Evolutionary conservation across 1,140 invertebrate genomes (phyloP).

Genomic region (Chlorops oryzae): DNA sequence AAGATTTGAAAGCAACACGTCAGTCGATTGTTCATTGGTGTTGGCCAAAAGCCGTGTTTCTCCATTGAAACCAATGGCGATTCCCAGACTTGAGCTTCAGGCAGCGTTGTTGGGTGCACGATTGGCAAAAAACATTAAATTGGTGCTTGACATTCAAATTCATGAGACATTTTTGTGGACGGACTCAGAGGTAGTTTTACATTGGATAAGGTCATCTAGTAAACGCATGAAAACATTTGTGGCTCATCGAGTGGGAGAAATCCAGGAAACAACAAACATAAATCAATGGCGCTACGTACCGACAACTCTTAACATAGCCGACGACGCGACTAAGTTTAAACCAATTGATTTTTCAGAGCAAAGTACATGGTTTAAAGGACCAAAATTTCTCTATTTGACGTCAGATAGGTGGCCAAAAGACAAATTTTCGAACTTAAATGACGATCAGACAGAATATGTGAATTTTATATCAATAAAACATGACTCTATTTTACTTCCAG

Average conservation of each 20-base stretch:
- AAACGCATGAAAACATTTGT: conserved; percentile 21
- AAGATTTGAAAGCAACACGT: background rate
- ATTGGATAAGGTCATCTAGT: conserved; percentile 7
- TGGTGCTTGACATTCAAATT: background rate
- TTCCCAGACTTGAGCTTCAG: conserved; percentile 10
- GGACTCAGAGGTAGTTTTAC: conserved; percentile 3
- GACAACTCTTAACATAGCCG: conserved; percentile 26
- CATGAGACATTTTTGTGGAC: conserved; percentile 2
- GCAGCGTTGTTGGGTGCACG: too few relatives aligned
- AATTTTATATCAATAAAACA: too few relatives aligned
- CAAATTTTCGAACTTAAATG: too few relatives aligned
- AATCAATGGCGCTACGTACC: conserved; percentile 28
- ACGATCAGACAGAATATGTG: too few relatives aligned
- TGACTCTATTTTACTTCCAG: conserved; percentile 1
- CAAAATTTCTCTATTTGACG: conserved; percentile 1
- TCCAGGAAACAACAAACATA: conserved; percentile 24
- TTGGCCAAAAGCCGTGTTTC: conserved; percentile 2
- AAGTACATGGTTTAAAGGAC: conserved; percentile 10
- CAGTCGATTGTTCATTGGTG: background rate
- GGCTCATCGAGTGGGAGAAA: conserved; percentile 25
- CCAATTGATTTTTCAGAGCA: conserved; percentile 1
- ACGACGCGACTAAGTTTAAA: conserved; percentile 28
- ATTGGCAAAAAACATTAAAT: conserved; percentile 1
- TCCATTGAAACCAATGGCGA: conserved; percentile 12
- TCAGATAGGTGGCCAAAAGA: conserved; percentile 1